These are phyloP conservation scores for Pomacea maculata DNA, from an alignment of 1,140 invertebrate species.

Conservation along the genomic window DNA sequence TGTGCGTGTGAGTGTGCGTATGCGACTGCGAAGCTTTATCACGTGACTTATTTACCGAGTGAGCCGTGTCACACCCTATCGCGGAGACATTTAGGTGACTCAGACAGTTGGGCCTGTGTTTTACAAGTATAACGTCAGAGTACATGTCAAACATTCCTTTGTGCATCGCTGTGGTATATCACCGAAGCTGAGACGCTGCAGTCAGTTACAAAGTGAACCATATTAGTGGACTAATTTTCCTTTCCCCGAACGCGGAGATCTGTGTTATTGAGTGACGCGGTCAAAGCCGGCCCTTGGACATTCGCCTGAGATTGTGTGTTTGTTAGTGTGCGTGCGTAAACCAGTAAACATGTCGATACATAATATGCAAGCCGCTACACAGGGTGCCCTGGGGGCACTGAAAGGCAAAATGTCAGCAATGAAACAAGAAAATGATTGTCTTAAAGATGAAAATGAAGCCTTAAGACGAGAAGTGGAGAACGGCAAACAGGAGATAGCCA, in stretches of 20 bases:
- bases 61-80: conserved; percentile 22
- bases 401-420: conserved; percentile 99
- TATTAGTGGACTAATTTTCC: conserved; percentile 9
- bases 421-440: conserved; percentile 97
- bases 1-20: conserved; percentile 11
- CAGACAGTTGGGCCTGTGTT: conserved; percentile 15
- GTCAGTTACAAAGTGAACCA: neutral
- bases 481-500: conserved; percentile 84
- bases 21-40: conserved; percentile 17
- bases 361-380: conserved; percentile 22
- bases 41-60: conserved; percentile 25
- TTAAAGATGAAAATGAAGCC: conserved; percentile 78
- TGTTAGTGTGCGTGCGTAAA: conserved; percentile 19
- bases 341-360: conserved; percentile 15
- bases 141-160: conserved; percentile 1
- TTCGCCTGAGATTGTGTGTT: conserved; percentile 20
- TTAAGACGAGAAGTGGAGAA: conserved; percentile 71
- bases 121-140: neutral
- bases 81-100: conserved; percentile 19
- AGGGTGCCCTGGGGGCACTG: conserved; percentile 70
- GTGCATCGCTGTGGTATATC: conserved; percentile 3
- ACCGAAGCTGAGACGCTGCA: neutral
- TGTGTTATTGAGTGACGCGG: conserved; percentile 23
- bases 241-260: conserved; percentile 10
- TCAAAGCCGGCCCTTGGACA: conserved; percentile 19